Evolutionary conservation across 2,888 invertebrate species (phyloP), one percentile per base, ranked within the genome.

Genomic region (Sphinx pinastri): DNA sequence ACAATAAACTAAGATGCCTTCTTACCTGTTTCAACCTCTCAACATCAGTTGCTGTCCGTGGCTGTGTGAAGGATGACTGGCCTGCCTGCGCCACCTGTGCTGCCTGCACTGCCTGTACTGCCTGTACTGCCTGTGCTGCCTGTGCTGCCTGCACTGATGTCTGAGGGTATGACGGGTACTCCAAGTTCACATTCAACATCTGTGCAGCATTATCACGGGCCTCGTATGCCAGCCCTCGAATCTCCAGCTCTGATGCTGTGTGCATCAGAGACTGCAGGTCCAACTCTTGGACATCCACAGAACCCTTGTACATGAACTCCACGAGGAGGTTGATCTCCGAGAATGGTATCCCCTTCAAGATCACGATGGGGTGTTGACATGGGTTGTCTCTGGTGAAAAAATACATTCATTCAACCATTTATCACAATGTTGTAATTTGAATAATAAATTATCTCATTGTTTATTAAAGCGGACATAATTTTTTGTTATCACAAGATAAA

Each of bases 231-330:
- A 96, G 89, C 5, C 96, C 96, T 76, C 95, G 92, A 70, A 96
- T 95, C 85, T 96, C 96, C 69, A 96, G 86, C 79, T 96, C 96
- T 5, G 95, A 95, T 0, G 96, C 96, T 51, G 96, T 95, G 79
- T 95, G 95, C 89, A 96, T 95, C 69, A 96, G 82, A 0, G 95
- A 95, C 74, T 95, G 95, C 51, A 96, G 86, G 78, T 95, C 95
- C 76, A 95, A 91, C 73, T 95, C 95, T 68, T 95, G 95, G 8
- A 96, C 95, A 79, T 96, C 96, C 72, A 96, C 96, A 2, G 95
- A 95, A 0, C 96, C 96, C 76, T 95, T 95, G 86, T 96, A 96
- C 95, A 96, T 96, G 75, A 96, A 96, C 83, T 96, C 96, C 73
- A 96, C 91, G 55, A 96, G 91, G 72, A 95, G 94, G 82, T 96